Evolutionary conservation across 2,797 vertebrate genomes (phyloP), one percentile per base, ranked within the genome.

Genomic region (Chromis chromis): DNA sequence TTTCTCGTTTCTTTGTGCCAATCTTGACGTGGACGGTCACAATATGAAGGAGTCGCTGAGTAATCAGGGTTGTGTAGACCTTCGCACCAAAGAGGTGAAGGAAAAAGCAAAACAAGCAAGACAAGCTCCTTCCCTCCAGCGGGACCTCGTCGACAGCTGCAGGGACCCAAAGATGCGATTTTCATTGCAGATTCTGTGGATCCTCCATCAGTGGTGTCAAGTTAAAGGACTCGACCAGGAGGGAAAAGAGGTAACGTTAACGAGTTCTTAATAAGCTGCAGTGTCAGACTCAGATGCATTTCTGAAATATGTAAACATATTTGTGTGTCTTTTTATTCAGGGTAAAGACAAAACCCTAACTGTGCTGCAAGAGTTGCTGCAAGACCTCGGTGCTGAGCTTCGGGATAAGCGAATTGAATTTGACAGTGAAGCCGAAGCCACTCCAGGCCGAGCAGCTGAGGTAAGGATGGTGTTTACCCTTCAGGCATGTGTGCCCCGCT

Each of bases 111-210:
- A 81, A 48, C 86, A 81, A 60, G 56, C 0, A 9, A 65, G 71
- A 57, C 78, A 68, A 64, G 50, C 64, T 2, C 7, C 65, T 49
- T 56, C 39, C 11, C 40, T 63, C 50, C 74, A 89, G 17, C 52
- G 21, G 50, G 59, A 81, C 40, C 53, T 70, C 2, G 13, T 50
- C 6, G 57, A 79, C 40, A 78, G 64, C 77, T 77, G 77, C 70
- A 81, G 70, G 94, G 95, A 97, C 63, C 89, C 95, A 56, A 96
- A 97, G 65, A 92, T 96, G 68, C 91, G 94, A 54, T 95, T 98
- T 24, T 96, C 94, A 49, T 85, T 98, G 91, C 96, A 98, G 90
- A 96, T 99, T 71, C 94, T 96, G 62, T 96, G 96, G 95, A 95
- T 98, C 84, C 94, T 99, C 58, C 96, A 97, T 83, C 92, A 94